phyloP scores from a whole-genome alignment of 2,113 vertebrate genomes.

The Mungos mungo region DNA sequence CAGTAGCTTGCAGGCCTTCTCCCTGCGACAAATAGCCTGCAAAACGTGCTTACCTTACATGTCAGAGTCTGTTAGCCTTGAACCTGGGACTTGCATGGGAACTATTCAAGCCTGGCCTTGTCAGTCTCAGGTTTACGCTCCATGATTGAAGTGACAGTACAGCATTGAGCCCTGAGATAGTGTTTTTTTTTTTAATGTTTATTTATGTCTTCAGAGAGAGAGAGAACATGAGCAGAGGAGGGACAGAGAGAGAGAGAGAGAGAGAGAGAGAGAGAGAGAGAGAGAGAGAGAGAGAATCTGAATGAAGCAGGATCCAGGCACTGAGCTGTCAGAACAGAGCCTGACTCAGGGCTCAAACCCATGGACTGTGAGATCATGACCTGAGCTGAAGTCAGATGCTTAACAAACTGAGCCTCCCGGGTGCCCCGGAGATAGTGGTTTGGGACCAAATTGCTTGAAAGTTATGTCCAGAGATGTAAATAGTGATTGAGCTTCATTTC shows the following conservation, averaged over 20 bases:
- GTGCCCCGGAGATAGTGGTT: no score
- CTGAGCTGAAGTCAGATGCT: no score
- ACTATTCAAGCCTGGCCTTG: background rate
- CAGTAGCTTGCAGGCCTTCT: constrained; percentile 16
- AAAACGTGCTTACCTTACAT: constrained; percentile 47
- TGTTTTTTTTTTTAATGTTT: background rate
- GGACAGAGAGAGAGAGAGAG: no score
- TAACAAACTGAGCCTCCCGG: no score
- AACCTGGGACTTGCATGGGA: background rate
- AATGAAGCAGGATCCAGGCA: no score
- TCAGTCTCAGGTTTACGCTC: background rate
- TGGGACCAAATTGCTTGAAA: background rate
- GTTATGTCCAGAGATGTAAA: background rate
- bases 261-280: no score
- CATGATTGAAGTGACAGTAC: background rate
- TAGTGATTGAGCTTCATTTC: background rate
- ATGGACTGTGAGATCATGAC: no score
- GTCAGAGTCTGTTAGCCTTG: constrained; percentile 44
- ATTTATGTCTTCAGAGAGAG: no score
- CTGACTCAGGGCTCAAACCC: no score
- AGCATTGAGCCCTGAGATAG: background rate
- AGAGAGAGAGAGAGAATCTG: no score
- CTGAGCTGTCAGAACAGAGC: no score
- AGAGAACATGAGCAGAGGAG: no score
- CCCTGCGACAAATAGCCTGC: constrained; percentile 11